These are phyloP conservation scores for Nezara viridula DNA, from an alignment of 2,888 invertebrate species.

Conservation along the genomic window DNA sequence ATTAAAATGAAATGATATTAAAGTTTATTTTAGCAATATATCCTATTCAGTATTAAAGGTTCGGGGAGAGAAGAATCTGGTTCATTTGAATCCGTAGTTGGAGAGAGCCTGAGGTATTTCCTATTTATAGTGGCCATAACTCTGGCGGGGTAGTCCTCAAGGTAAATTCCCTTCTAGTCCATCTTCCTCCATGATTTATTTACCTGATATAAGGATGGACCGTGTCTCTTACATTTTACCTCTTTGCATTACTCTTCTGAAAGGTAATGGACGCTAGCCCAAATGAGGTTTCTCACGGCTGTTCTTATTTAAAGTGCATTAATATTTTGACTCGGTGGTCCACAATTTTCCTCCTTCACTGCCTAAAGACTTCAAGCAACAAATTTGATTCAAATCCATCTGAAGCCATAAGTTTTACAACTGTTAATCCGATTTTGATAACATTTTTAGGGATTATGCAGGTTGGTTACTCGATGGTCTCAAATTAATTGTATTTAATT, in stretches of 20 bases:
- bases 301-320: neutral
- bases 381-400: no score
- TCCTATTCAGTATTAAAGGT: neutral
- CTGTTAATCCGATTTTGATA: no score
- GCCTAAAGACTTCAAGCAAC: no score
- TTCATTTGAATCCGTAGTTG: neutral
- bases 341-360: neutral
- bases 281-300: neutral
- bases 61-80: neutral
- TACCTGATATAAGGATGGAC: neutral
- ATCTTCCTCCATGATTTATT: slow-evolving; percentile 44
- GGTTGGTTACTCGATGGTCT: no score
- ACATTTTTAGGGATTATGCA: no score
- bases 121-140: slow-evolving; percentile 34
- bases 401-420: no score
- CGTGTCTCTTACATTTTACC: slow-evolving; percentile 10
- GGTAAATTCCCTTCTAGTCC: slow-evolving; percentile 1
- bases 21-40: no score
- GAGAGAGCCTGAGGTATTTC: neutral
- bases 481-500: no score
- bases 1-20: no score
- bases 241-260: neutral
- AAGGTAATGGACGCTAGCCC: neutral
- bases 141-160: neutral
- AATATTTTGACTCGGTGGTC: neutral